These are phyloP conservation scores for Hemichromis elongatus DNA, from an alignment of 2,113 vertebrate species.

Conservation along the genomic window DNA sequence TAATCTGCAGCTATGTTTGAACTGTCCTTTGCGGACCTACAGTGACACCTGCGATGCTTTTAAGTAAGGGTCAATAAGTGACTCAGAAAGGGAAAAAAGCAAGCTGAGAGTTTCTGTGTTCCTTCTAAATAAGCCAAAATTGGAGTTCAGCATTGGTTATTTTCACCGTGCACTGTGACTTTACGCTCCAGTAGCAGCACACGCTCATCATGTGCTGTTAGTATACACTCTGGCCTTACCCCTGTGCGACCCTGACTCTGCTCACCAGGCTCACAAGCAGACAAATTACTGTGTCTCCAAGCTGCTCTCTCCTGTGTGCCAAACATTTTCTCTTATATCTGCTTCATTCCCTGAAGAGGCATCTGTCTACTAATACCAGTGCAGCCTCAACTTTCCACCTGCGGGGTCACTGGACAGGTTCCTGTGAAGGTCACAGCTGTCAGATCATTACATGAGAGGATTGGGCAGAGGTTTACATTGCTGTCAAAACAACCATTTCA, in stretches of 20 bases:
- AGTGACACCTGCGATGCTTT: background rate
- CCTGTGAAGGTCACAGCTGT: slow-evolving; percentile 61
- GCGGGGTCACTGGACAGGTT: slow-evolving; percentile 41
- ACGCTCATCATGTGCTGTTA: slow-evolving; percentile 48
- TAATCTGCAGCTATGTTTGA: background rate
- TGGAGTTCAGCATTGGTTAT: slow-evolving; percentile 19
- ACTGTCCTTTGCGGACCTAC: background rate
- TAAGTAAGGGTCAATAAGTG: background rate
- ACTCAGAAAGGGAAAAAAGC: background rate
- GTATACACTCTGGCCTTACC: slow-evolving; percentile 45
- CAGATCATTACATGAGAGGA: slow-evolving; percentile 51
- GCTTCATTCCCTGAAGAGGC: slow-evolving; percentile 33
- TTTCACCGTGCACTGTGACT: slow-evolving; percentile 24
- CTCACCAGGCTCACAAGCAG: slow-evolving; percentile 35
- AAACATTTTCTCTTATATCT: slow-evolving; percentile 49
- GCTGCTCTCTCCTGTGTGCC: slow-evolving; percentile 27
- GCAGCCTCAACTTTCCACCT: slow-evolving; percentile 39
- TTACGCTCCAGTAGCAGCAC: slow-evolving; percentile 13
- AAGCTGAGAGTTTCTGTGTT: background rate
- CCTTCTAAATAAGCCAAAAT: slow-evolving; percentile 24
- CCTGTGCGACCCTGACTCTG: slow-evolving; percentile 24
- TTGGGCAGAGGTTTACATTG: slow-evolving; percentile 19
- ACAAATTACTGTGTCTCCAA: slow-evolving; percentile 57
- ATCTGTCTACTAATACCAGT: slow-evolving; percentile 19
- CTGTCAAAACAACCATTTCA: slow-evolving; percentile 46